phyloP scores from a whole-genome alignment of 2,113 vertebrate species.

The Prolemur simus region DNA sequence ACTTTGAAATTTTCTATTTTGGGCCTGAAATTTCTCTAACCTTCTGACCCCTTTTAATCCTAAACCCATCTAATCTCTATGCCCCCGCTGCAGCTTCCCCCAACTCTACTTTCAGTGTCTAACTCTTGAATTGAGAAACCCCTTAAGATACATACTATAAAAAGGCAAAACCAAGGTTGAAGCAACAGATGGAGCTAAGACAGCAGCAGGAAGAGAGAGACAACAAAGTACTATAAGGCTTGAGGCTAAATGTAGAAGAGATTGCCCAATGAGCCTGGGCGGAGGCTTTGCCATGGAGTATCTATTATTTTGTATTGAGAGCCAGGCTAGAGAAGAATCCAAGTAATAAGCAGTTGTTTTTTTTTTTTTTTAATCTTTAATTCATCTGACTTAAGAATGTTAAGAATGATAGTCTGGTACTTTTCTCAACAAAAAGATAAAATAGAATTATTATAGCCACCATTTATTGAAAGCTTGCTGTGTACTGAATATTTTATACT shows the following conservation, averaged over 20 bases:
- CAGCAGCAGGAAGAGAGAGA: not conserved
- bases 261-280: not conserved
- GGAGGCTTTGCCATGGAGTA: not conserved
- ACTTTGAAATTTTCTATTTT: not conserved
- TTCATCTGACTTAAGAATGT: not conserved
- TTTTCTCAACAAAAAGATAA: not conserved
- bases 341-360: not conserved
- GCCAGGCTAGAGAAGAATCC: not conserved
- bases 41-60: not conserved
- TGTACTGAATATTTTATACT: not conserved
- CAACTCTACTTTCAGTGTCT: not conserved
- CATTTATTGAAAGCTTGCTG: not conserved
- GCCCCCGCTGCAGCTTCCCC: not conserved
- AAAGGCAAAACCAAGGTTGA: not conserved
- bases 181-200: not conserved
- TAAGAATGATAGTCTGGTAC: not conserved
- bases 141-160: not conserved
- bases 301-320: not conserved
- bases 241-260: not conserved
- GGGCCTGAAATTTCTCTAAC: not conserved
- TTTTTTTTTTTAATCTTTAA: not conserved
- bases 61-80: not conserved
- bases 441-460: not conserved
- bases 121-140: not conserved
- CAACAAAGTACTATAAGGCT: not conserved